Evolutionary conservation across 2,113 vertebrate species (phyloP).

Genomic region (Fulica atra): DNA sequence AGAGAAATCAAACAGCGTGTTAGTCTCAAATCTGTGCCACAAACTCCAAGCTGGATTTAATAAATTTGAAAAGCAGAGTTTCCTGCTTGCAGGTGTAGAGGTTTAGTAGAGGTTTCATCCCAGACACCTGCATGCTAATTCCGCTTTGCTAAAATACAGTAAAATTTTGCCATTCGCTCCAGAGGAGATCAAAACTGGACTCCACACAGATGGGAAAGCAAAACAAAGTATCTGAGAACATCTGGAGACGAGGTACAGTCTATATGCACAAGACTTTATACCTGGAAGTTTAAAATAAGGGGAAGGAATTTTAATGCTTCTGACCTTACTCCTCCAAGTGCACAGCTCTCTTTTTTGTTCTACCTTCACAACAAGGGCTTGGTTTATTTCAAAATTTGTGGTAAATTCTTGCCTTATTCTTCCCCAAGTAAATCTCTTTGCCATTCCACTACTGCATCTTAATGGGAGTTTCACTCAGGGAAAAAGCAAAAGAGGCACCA

Average conservation of each 20-base stretch:
- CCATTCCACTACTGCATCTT: not conserved
- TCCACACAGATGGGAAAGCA: not conserved
- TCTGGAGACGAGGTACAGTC: not conserved
- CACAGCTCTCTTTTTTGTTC: not conserved
- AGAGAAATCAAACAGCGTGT: conserved; percentile 58
- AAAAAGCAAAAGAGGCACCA: not conserved
- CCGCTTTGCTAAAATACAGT: not conserved
- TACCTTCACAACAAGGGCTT: not conserved
- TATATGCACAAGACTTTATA: not conserved
- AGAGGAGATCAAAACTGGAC: not conserved
- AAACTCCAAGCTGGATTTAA: not conserved
- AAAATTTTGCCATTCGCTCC: not conserved
- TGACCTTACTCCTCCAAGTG: not conserved
- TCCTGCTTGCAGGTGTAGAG: not conserved
- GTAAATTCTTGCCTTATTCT: not conserved
- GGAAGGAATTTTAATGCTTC: not conserved
- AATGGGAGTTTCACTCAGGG: not conserved
- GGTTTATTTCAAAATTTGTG: not conserved
- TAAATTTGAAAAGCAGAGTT: conserved; percentile 9
- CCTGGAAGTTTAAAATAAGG: not conserved
- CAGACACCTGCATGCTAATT: not conserved
- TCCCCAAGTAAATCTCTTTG: not conserved
- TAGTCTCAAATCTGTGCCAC: conserved; percentile 47
- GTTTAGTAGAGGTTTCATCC: not conserved
- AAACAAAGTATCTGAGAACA: not conserved